Evolutionary conservation across 2,888 invertebrate genomes (phyloP), one percentile per base, ranked within the genome.

Genomic region (Deroplatys truncata): DNA sequence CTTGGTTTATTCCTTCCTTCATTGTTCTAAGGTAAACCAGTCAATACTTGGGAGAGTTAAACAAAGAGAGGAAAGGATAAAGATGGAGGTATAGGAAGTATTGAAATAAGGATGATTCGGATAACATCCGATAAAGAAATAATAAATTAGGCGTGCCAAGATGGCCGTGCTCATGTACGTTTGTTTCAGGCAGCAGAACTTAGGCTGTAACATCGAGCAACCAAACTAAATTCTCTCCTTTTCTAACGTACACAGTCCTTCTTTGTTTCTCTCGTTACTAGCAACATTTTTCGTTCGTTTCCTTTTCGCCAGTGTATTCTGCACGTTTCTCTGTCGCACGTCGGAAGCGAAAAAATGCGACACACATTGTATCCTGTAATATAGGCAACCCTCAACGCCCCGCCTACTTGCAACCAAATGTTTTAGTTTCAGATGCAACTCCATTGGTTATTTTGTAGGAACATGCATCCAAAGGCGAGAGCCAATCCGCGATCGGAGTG

Each of bases 401-500:
- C 88, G 88, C 88, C 88, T 56, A 88, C 84, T 31, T 84, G 29
- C 56, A 84, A 72, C 84, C 10, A 84, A 88, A 84, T 84, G 56
- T 49, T 87, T 83, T 84, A 84, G 84, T 84, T 88, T 84, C 88
- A 56, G 29, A 87, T 87, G 87, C 28, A 31, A 83, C 83, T 87
- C 87, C 87, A 88, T 88, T 88, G 88, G 88, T 88, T 88, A 88
- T 84, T 56, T 88, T 88, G 56, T 49, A 88, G 84, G 84, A 72
- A 43, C 31, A 88, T 88, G 84, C 84, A 88, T 88, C 88, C 56
- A 9, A 16, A 4, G 31, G 25, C 28, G 84, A 56, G n/a, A 43
- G 88, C 88, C 88, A 88, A 88, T 88, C 72, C 29, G 84, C n/a
- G 43, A 15, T 29, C 56, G 20, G 15, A 9, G 49, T 31, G 92